phyloP scores from a whole-genome alignment of 1,140 invertebrate genomes.

The Luehdorfia chinensis region DNA sequence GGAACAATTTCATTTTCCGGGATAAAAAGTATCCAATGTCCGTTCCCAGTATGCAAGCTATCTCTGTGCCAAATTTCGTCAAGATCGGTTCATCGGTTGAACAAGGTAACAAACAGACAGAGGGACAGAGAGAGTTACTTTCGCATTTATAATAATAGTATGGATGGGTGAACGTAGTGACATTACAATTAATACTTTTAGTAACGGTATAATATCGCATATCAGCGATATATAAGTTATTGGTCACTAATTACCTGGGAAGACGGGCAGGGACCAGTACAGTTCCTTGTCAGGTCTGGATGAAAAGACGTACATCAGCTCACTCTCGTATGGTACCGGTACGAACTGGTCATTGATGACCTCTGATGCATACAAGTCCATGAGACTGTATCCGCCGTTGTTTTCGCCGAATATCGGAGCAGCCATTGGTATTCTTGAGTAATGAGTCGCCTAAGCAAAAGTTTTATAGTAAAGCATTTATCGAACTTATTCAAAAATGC shows the following conservation, averaged over 20 bases:
- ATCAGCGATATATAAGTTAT: too few relatives aligned
- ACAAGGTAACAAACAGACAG: too few relatives aligned
- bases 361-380: conserved; percentile 42
- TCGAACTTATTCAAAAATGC: not conserved
- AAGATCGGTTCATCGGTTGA: too few relatives aligned
- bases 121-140: too few relatives aligned
- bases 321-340: conserved; percentile 46
- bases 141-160: too few relatives aligned
- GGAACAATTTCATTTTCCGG: too few relatives aligned
- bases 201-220: too few relatives aligned
- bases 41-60: too few relatives aligned
- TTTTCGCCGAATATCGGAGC: conserved; percentile 55
- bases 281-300: conserved; percentile 40
- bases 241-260: conserved; percentile 59
- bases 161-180: too few relatives aligned
- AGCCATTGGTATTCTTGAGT: conserved; percentile 41
- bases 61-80: too few relatives aligned
- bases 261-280: conserved; percentile 61
- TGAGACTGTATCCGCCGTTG: conserved; percentile 54
- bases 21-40: too few relatives aligned
- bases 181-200: too few relatives aligned
- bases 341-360: conserved; percentile 55
- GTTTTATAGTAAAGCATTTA: not conserved
- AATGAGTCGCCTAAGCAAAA: conserved; percentile 43
- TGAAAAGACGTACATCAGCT: conserved; percentile 52